Evolutionary conservation across 2,113 vertebrate genomes (phyloP), one percentile per base, ranked within the genome.

Genomic region (Dolichotis patagonum): DNA sequence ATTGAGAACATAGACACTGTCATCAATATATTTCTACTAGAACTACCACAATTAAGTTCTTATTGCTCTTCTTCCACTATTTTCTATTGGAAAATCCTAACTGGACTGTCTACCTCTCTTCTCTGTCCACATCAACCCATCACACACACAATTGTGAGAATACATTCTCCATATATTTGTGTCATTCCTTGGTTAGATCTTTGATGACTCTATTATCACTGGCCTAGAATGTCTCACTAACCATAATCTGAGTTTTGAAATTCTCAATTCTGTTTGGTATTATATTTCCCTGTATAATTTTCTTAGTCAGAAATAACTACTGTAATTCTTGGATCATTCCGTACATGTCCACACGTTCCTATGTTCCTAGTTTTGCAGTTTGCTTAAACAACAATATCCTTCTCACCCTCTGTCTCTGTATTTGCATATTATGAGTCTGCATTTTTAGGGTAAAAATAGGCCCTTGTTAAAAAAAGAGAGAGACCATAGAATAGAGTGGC

Each of bases 231-330:
- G 35, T 26, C 32, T 62, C 28, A 85, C 83, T 62, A 78, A 73
- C 17, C 22, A 43, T 91, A 89, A 90, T 96, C 52, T 81, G 26
- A 91, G 46, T 69, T 95, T 91, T 96, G 35, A 91, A 77, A 1
- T 82, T 71, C 62, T 8, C 8, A 87, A 80, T 93, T 96, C 22
- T 41, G 52, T 77, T 95, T 90, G n/a, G n/a, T 91, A 19, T 88
- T 82, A 54, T 16, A 96, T 92, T 49, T 91, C 94, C 9, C 54
- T 63, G 85, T 56, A 35, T 32, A 5, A n/a, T 88, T 78, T 84
- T n/a, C 85, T 80, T 13, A 69, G 32, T 30, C 54, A 86, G 91
- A 41, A 19, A 75, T 12, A 92, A 73, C 54, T 62, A n/a, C 54
- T 84, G 38, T 87, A 80, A 94, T 71, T 90, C 6, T 28, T 94